phyloP scores from a whole-genome alignment of 1,140 invertebrate species.

The Scaptomyza montana region DNA sequence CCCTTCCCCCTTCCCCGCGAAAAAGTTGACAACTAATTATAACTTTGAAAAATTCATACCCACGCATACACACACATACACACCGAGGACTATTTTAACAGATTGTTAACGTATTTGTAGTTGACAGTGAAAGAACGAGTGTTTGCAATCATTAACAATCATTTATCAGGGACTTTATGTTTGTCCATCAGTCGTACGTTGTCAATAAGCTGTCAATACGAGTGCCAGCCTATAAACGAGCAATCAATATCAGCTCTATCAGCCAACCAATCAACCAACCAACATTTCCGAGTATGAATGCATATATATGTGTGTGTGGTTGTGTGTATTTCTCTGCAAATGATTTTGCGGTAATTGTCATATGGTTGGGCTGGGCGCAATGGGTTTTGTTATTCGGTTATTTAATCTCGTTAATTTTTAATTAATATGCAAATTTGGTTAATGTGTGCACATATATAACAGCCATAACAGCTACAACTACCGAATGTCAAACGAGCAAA shows the following conservation, averaged over 20 bases:
- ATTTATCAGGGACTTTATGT: constrained; percentile 2
- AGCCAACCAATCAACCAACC: background rate
- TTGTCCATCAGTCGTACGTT: background rate
- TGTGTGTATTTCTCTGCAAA: background rate
- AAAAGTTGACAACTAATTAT: constrained; percentile 69
- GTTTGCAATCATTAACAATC: constrained; percentile 15
- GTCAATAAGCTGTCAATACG: background rate
- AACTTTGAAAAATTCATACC: constrained; percentile 50
- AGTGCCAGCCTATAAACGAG: background rate
- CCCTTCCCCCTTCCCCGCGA: background rate
- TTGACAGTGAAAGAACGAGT: constrained; percentile 2
- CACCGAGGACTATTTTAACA: background rate
- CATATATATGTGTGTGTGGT: background rate
- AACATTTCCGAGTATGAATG: no score
- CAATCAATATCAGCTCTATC: constrained; percentile 1
- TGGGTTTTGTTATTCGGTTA: constrained; percentile 5
- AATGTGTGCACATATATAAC: constrained; percentile 57
- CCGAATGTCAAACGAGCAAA: background rate
- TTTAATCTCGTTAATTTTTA: constrained; percentile 64
- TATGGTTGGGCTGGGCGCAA: background rate
- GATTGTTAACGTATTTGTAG: background rate
- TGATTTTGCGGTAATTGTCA: constrained; percentile 10
- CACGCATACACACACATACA: constrained; percentile 1
- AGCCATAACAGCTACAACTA: constrained; percentile 18
- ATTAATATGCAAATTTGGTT: constrained; percentile 78